phyloP scores from a whole-genome alignment of 2,888 invertebrate genomes.

The Smittia sp. region DNA sequence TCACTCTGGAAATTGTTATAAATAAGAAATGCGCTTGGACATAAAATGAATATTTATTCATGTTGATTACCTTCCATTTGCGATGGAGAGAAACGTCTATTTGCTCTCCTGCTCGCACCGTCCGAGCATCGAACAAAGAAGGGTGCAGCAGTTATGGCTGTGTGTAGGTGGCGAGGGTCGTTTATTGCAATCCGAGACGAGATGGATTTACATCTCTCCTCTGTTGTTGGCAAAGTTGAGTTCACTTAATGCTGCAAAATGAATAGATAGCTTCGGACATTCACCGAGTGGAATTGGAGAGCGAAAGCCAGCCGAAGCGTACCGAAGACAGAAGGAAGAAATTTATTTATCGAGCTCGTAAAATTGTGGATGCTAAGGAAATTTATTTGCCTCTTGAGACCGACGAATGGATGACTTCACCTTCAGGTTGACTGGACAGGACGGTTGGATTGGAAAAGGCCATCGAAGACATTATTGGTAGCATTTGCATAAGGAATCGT shows the following conservation, averaged over 20 bases:
- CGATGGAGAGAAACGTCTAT: slow-evolving; percentile 34
- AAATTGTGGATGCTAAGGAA: slow-evolving; percentile 14
- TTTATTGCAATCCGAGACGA: slow-evolving; percentile 32
- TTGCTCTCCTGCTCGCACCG: slow-evolving; percentile 18
- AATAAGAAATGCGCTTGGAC: slow-evolving; percentile 32
- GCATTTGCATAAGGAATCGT: slow-evolving; percentile 38
- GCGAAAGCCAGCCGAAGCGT: neutral
- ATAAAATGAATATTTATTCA: slow-evolving; percentile 41
- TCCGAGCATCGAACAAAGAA: neutral
- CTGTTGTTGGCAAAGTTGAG: neutral
- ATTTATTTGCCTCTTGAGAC: slow-evolving; percentile 42
- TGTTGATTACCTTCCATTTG: slow-evolving; percentile 40
- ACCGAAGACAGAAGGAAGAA: slow-evolving; percentile 1
- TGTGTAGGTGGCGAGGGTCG: slow-evolving; percentile 36
- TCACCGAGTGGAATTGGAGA: too few species aligned
- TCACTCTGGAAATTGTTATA: slow-evolving; percentile 17
- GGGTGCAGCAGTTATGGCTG: slow-evolving; percentile 29
- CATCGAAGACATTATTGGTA: slow-evolving; percentile 24
- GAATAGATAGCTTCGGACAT: too few species aligned
- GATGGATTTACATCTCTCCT: slow-evolving; percentile 38
- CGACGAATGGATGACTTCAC: slow-evolving; percentile 31
- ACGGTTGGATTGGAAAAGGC: neutral
- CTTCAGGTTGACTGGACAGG: slow-evolving; percentile 33
- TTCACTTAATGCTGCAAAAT: slow-evolving; percentile 33
- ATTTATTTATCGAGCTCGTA: slow-evolving; percentile 39